A percentile compares a stretch with the other conserved stretches of the same genome.
These are phyloP conservation scores for Tipula helvola DNA, from an alignment of 2,888 invertebrate genomes.

Conservation along the genomic window DNA sequence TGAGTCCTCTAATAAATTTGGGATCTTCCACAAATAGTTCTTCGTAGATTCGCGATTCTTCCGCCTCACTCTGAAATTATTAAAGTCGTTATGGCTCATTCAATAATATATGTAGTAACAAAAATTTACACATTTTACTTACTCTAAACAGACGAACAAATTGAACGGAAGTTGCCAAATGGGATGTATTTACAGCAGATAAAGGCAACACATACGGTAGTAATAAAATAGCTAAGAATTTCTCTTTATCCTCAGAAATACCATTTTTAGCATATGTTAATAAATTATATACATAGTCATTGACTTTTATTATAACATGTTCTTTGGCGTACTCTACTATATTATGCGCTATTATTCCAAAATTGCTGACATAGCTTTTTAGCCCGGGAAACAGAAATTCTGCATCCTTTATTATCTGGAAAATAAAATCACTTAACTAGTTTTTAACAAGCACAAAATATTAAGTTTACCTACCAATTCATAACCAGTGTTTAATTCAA, in stretches of 20 bases:
- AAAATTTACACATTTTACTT: neutral
- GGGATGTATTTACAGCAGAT: neutral
- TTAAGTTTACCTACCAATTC: neutral
- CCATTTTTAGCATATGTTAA: neutral
- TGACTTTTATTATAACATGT: neutral
- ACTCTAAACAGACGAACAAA: neutral
- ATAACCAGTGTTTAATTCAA: neutral
- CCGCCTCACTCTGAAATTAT: neutral
- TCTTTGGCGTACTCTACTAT: neutral
- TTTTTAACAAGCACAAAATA: neutral
- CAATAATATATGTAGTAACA: neutral
- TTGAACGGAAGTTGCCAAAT: neutral
- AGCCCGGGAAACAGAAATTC: neutral
- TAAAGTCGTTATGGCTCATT: neutral
- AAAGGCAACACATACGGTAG: neutral
- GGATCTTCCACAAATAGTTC: neutral
- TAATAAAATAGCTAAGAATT: neutral
- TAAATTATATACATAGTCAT: neutral
- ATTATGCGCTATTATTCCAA: neutral
- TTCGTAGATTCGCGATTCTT: neutral
- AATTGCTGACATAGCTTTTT: neutral
- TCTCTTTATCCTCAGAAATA: neutral
- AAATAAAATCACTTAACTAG: neutral
- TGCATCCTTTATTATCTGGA: neutral
- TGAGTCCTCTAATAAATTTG: neutral